Conservation (phyloP, 2,113 vertebrate species). For the Rafetus swinhoei region DNA sequence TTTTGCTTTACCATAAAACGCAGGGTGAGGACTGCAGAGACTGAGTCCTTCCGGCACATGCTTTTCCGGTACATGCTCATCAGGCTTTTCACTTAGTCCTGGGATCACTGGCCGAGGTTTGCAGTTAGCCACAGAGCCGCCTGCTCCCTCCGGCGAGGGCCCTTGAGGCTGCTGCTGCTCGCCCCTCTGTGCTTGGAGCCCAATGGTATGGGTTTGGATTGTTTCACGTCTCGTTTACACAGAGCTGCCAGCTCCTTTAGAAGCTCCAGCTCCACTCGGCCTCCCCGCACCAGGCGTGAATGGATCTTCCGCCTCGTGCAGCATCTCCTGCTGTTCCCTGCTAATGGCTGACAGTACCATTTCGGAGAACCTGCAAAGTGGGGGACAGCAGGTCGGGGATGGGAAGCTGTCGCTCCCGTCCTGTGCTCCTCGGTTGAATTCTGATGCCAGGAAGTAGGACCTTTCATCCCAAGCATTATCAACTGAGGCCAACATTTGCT, state of each 20-base stretch:
- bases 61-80: too few species aligned
- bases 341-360: neutral
- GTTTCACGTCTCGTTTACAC: neutral
- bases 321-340: neutral
- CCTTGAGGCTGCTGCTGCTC: neutral
- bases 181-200: neutral
- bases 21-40: neutral
- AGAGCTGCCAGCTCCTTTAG: neutral
- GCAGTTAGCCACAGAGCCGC: neutral
- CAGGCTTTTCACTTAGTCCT: neutral
- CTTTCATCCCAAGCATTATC: neutral
- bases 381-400: neutral
- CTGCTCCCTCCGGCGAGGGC: too few species aligned
- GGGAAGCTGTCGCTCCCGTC: neutral
- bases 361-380: neutral
- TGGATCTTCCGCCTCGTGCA: neutral
- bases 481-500: neutral
- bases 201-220: neutral
- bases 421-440: neutral
- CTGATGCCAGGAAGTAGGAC: neutral
- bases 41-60: neutral
- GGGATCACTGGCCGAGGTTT: neutral
- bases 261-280: neutral
- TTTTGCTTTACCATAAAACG: neutral
- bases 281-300: neutral